These are phyloP conservation scores for Orthonevra nobilis DNA, from an alignment of 2,888 invertebrate species.

Conservation along the genomic window DNA sequence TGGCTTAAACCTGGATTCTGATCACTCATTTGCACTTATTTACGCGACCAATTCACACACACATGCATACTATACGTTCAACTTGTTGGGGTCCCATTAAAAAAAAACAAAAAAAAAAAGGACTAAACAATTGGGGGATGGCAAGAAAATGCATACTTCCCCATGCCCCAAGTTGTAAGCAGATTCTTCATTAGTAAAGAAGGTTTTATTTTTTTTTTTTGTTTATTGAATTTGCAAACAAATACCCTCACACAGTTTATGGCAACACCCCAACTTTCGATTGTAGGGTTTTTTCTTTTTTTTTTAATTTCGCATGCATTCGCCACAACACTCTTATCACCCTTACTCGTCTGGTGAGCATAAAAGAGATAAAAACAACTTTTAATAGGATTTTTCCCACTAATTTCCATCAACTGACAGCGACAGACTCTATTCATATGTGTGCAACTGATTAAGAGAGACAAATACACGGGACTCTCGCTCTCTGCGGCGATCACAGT, in stretches of 20 bases:
- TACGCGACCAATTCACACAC: neutral
- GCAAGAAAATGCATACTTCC: too few relatives aligned
- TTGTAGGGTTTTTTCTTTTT: too few relatives aligned
- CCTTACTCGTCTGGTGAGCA: neutral
- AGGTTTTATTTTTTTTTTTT: too few relatives aligned
- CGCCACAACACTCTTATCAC: conserved; percentile 36
- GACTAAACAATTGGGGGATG: neutral
- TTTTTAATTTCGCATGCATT: conserved; percentile 37
- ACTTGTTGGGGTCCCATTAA: conserved; percentile 43
- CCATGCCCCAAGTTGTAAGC: too few relatives aligned
- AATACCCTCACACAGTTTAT: conserved; percentile 52
- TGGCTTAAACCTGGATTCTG: neutral
- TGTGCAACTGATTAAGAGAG: conserved; percentile 43
- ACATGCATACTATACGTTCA: conserved; percentile 12
- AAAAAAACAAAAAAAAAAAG: conserved; percentile 1
- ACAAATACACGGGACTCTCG: too few relatives aligned
- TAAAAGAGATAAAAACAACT: conserved; percentile 49
- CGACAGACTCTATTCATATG: too few relatives aligned
- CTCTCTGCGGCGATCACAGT: too few relatives aligned
- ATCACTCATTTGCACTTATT: conserved; percentile 5
- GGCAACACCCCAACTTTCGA: conserved; percentile 57
- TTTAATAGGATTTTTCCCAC: conserved; percentile 55
- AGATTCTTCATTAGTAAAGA: too few relatives aligned
- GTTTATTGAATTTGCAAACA: conserved; percentile 61
- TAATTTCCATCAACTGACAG: conserved; percentile 50